phyloP scores from a whole-genome alignment of 1,140 invertebrate genomes.

The Platorchestia sp. region DNA sequence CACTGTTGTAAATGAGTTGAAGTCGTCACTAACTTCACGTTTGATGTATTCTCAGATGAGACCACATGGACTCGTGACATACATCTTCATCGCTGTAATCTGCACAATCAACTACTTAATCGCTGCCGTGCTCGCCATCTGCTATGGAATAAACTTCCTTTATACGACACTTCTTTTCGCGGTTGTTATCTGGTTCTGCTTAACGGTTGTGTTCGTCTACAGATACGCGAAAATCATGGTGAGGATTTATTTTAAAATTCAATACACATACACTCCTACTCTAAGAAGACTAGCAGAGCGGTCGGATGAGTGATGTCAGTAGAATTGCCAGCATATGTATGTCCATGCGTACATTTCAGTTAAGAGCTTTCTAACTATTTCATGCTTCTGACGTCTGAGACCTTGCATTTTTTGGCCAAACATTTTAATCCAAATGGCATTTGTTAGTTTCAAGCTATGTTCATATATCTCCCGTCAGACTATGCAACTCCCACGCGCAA shows the following conservation, averaged over 20 bases:
- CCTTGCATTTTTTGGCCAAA: background rate
- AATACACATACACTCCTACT: background rate
- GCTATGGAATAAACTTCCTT: background rate
- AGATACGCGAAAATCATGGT: background rate
- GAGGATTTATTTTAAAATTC: background rate
- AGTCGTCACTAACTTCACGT: background rate
- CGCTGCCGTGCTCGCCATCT: background rate
- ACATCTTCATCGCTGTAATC: background rate
- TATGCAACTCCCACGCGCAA: background rate
- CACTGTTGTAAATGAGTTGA: too few species aligned
- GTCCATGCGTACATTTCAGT: background rate
- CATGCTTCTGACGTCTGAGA: background rate
- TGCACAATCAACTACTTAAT: background rate
- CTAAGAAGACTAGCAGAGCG: background rate
- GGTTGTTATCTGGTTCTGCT: background rate
- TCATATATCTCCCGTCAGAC: background rate
- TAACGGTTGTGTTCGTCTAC: background rate
- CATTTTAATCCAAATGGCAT: background rate
- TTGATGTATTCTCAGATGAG: background rate
- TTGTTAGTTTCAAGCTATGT: background rate
- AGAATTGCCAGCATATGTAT: background rate
- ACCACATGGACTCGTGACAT: background rate
- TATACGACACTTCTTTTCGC: background rate
- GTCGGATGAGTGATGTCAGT: background rate
- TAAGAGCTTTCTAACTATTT: background rate